A percentile compares a stretch with the other conserved stretches of the same genome.
Conservation (phyloP, 2,113 vertebrate species). For the Pitta sordida region DNA sequence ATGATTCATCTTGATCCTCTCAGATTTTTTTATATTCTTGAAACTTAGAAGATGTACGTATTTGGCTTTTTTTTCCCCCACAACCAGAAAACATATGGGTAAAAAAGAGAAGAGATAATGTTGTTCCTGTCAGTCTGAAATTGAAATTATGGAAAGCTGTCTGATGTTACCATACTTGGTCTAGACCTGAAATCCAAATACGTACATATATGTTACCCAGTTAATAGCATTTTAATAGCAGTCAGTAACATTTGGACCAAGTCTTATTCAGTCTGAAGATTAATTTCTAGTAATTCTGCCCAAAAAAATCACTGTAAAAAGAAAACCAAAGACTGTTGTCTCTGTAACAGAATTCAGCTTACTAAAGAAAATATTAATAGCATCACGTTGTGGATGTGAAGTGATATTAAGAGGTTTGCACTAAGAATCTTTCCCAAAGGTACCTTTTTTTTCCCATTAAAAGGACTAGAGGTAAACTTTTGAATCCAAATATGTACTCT, state of each 20-base stretch:
- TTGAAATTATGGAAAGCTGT: not conserved
- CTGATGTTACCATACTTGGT: not conserved
- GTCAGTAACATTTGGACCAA: not conserved
- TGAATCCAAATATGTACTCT: not conserved
- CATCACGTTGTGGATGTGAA: not conserved
- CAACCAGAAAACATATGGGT: not conserved
- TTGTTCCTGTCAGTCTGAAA: not conserved
- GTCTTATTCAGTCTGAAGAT: not conserved
- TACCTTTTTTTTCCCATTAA: not conserved
- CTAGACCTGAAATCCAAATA: not conserved
- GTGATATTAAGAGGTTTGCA: fast-evolving
- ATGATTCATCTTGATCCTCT: slow-evolving; percentile 8
- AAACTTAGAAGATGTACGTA: not conserved
- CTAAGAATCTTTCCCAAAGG: not conserved
- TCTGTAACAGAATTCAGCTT: not conserved
- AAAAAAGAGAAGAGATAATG: not conserved
- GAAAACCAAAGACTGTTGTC: not conserved
- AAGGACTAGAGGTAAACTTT: not conserved
- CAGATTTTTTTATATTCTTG: not conserved
- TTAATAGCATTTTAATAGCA: not conserved
- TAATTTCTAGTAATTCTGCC: not conserved
- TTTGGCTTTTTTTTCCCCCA: not conserved
- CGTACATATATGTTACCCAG: fast-evolving
- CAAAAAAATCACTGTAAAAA: not conserved
- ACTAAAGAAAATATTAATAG: not conserved